Evolutionary conservation across 2,888 invertebrate genomes (phyloP), one percentile per base, ranked within the genome.

Genomic region (Metellina segmentata): DNA sequence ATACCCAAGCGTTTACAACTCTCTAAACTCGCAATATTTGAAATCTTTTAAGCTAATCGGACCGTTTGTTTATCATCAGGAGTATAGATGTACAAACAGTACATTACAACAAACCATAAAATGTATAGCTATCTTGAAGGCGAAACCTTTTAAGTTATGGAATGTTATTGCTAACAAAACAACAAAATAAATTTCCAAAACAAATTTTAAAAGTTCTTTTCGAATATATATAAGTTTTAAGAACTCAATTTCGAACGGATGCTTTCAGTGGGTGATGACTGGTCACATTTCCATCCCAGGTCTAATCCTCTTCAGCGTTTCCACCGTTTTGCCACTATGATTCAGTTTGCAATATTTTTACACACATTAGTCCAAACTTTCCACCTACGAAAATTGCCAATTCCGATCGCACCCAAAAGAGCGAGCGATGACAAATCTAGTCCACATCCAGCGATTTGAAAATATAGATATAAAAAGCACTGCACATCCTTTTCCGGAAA

Each of bases 381-480:
- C 13, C n/a, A 34, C 52, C 52, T 48, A 16, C 75, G n/a, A 78
- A 78, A 78, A 78, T 78, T 78, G 78, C 78, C 78, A 78, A 78
- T 78, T 52, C 16, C n/a, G n/a, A 0, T 19, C 19, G 19, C 51
- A 52, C 78, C 61, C 61, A 7, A 34, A 34, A 34, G 34, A 75
- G 8, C 75, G 8, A 6, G 19, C n/a, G 16, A 52, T 78, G 78
- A 78, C 78, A 78, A 78, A 78, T 78, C n/a, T 19, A 78, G 78
- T 75, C 34, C 75, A 52, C n/a, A 78, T 51, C 78, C 20, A 7
- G 4, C 34, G 34, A 34, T 34, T 34, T 34, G 78, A 13, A 52
- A 78, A 78, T n/a, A 51, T 13, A 51, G 51, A 52, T 78, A 19
- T 52, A n/a, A 16, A 61, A 61, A 61, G 61, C 61, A 61, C 72